Conservation (phyloP, 2,113 vertebrate genomes). For the Excalfactoria chinensis region DNA sequence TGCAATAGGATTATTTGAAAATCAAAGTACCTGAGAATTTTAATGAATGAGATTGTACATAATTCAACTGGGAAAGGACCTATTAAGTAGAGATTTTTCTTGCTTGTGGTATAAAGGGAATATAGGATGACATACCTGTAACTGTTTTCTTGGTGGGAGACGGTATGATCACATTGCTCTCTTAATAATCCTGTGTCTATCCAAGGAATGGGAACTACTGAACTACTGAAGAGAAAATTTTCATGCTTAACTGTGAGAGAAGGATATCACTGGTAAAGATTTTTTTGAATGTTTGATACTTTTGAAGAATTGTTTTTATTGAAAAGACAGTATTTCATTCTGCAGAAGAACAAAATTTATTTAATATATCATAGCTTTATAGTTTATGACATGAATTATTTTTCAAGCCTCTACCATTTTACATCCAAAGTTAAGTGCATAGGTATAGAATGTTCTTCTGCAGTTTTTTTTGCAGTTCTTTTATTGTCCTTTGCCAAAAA, state of each 20-base stretch:
- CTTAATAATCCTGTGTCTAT: not conserved
- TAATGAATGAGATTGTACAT: not conserved
- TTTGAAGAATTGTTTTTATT: not conserved
- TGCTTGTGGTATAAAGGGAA: not conserved
- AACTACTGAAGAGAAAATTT: not conserved
- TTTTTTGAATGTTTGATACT: not conserved
- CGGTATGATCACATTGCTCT: not conserved
- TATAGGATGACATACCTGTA: not conserved
- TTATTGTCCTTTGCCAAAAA: not conserved
- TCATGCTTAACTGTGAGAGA: not conserved
- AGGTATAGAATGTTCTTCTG: not conserved
- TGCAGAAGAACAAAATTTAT: not conserved
- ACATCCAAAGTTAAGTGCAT: not conserved
- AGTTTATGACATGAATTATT: not conserved
- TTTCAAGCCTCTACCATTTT: not conserved
- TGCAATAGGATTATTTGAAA: not conserved
- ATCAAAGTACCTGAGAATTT: not conserved
- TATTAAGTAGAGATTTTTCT: not conserved
- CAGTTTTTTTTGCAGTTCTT: not conserved
- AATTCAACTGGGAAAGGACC: not conserved
- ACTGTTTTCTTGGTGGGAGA: not conserved
- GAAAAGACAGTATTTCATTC: not conserved
- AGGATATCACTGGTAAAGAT: not conserved
- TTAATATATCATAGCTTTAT: not conserved
- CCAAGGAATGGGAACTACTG: not conserved